A percentile compares a stretch with the other conserved stretches of the same genome.
Evolutionary conservation across 64 coral and sea anemone species (phyloP).

Genomic region (Astreopora myriophthalma): DNA sequence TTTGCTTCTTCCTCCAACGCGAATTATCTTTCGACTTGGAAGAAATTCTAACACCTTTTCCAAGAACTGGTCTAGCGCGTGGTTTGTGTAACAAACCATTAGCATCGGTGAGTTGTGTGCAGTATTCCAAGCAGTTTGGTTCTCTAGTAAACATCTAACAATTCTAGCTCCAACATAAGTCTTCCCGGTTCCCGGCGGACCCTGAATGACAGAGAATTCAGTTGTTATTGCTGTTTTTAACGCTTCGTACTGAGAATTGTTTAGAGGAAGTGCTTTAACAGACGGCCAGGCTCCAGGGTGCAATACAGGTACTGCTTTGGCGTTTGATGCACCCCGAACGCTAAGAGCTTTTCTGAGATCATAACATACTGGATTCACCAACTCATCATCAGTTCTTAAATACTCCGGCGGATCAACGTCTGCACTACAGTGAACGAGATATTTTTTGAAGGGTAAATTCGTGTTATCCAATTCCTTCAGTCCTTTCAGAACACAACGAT

Average conservation of each 20-base stretch:
- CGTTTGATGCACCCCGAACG: neutral
- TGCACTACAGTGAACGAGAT: neutral
- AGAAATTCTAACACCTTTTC: constrained; percentile 52
- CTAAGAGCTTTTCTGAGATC: constrained; percentile 50
- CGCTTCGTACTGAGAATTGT: constrained; percentile 81
- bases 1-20: constrained; percentile 57
- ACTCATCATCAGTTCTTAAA: neutral
- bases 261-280: constrained; percentile 41
- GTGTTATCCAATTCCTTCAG: constrained; percentile 55
- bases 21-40: constrained; percentile 27
- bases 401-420: constrained; percentile 53
- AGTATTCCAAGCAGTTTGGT: constrained; percentile 49
- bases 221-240: constrained; percentile 78
- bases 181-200: constrained; percentile 93
- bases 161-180: constrained; percentile 87
- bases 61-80: constrained; percentile 65
- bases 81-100: constrained; percentile 71
- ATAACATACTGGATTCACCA: constrained; percentile 7
- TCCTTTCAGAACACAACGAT: constrained; percentile 74
- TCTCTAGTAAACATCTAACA: constrained; percentile 52
- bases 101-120: constrained; percentile 33
- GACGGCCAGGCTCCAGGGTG: constrained; percentile 65
- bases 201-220: constrained; percentile 94
- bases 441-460: constrained; percentile 40
- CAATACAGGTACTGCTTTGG: constrained; percentile 55